These are phyloP conservation scores for Camponotus floridanus DNA, from an alignment of 1,140 invertebrate species.

Conservation along the genomic window DNA sequence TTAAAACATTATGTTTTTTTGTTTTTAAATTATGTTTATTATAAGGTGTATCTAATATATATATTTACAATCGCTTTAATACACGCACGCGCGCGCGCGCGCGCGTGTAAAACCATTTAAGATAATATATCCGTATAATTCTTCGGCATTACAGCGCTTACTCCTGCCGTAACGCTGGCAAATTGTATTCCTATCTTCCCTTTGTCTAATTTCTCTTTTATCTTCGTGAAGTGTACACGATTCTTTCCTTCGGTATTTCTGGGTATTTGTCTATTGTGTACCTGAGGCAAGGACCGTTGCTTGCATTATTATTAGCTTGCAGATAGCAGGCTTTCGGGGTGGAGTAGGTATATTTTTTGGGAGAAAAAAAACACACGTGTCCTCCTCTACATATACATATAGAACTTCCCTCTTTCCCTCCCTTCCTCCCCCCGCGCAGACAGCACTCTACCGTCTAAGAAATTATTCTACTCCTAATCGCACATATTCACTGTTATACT, in stretches of 20 bases:
- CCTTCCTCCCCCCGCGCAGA: conserved; percentile 41
- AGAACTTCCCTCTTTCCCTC: not conserved
- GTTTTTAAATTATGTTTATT: conserved; percentile 81
- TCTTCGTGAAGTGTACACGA: conserved; percentile 52
- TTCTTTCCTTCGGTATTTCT: conserved; percentile 22
- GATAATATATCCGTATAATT: conserved; percentile 69
- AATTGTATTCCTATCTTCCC: conserved; percentile 67
- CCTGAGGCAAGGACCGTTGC: conserved; percentile 67
- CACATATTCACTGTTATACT: conserved; percentile 75
- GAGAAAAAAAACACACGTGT: conserved; percentile 36
- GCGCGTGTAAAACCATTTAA: conserved; percentile 74
- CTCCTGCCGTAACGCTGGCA: conserved; percentile 69
- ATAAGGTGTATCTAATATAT: conserved; percentile 81
- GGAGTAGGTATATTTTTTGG: conserved; percentile 28
- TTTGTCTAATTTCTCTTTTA: conserved; percentile 24
- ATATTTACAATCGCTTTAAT: conserved; percentile 81
- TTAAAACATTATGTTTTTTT: conserved; percentile 30
- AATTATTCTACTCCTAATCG: conserved; percentile 77
- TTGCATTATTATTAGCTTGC: conserved; percentile 62
- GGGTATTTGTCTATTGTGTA: conserved; percentile 64
- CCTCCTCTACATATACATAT: not conserved
- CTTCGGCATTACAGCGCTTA: conserved; percentile 64
- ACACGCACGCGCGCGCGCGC: conserved; percentile 57
- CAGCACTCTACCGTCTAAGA: conserved; percentile 69
- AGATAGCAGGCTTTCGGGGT: conserved; percentile 66